Evolutionary conservation across 2,797 vertebrate genomes (phyloP), one percentile per base, ranked within the genome.

Genomic region (Neostethus bicornis): DNA sequence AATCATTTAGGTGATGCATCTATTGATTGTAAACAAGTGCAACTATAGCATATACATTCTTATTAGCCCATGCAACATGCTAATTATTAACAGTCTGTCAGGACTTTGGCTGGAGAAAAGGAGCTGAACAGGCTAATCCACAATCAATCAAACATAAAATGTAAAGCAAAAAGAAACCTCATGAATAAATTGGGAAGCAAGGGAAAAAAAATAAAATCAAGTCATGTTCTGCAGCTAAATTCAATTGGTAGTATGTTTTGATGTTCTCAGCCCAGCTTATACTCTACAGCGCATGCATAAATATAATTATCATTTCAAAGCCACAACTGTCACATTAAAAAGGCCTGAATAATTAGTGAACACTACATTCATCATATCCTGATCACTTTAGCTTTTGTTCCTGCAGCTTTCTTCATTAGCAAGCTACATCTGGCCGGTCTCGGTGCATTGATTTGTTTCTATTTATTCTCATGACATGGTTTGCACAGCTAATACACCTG

Each of bases 251-350:
- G 38, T 13, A 3, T 61, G 54, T 66, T 70, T 61, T 74, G 61
- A 56, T 75, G 57, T 44, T 50, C 54, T 41, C 49, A 67, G 64
- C 31, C 5, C 12, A 3, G 11, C 12, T 13, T 31, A 31, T 31
- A 29, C 11, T 31, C 29, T 52, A 66, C 77, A 32, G 47, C 9
- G 51, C 38, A 35, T 61, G 67, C 56, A 77, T 66, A 47, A 71
- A 69, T 46, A 13, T 32, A 76, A 81, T 85, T 75, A 79, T 73
- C 73, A 86, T 79, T 77, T 85, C 73, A 85, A 80, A 81, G 79
- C 39, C 31, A 16, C 45, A 14, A 42, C 61, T 61, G 59, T 58
- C 25, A 50, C 10, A 69, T 62, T 71, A 43, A 63, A 66, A 51
- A 52, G 21, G 53, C 25, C 31, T 34, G 70, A 70, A 62, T 61